A percentile compares a stretch with the other conserved stretches of the same genome.
Evolutionary conservation across 2,797 vertebrate genomes (phyloP).

Genomic region (Lutjanus campechanus): DNA sequence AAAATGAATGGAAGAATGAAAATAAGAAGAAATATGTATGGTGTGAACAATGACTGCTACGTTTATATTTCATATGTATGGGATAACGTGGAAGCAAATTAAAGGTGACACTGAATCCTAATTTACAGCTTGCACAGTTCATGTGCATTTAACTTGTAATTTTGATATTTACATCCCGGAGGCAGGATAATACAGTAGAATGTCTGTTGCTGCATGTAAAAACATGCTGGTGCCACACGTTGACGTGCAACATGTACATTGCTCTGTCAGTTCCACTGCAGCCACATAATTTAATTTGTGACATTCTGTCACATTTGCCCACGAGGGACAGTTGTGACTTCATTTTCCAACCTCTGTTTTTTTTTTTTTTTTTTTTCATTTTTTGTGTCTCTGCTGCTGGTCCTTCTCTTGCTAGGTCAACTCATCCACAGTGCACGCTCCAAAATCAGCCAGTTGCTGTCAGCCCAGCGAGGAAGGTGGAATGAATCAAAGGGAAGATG

Average conservation of each 20-base stretch:
- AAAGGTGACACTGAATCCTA: not conserved
- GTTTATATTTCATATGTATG: not conserved
- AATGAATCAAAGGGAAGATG: slow-evolving; percentile 48
- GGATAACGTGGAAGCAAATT: not conserved
- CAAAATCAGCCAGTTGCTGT: slow-evolving; percentile 6
- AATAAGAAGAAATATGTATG: too few species aligned
- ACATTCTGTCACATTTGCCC: slow-evolving; percentile 27
- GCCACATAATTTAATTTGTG: slow-evolving; percentile 5
- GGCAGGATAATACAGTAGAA: not conserved
- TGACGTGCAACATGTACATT: slow-evolving; percentile 13
- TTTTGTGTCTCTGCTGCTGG: not conserved
- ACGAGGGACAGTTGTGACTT: slow-evolving; percentile 14
- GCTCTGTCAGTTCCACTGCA: slow-evolving; percentile 20
- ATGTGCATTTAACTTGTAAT: not conserved
- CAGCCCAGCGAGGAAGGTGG: not conserved
- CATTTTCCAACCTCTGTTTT: not conserved
- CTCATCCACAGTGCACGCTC: not conserved
- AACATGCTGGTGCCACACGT: not conserved
- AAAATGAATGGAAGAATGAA: too few species aligned
- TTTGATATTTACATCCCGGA: not conserved
- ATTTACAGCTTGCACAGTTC: not conserved
- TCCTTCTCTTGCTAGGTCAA: slow-evolving; percentile 2
- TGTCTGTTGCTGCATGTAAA: not conserved
- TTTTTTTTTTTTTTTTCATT: not conserved
- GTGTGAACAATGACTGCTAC: not conserved